phyloP scores from a whole-genome alignment of 2,113 vertebrate genomes.

The Athene cunicularia region DNA sequence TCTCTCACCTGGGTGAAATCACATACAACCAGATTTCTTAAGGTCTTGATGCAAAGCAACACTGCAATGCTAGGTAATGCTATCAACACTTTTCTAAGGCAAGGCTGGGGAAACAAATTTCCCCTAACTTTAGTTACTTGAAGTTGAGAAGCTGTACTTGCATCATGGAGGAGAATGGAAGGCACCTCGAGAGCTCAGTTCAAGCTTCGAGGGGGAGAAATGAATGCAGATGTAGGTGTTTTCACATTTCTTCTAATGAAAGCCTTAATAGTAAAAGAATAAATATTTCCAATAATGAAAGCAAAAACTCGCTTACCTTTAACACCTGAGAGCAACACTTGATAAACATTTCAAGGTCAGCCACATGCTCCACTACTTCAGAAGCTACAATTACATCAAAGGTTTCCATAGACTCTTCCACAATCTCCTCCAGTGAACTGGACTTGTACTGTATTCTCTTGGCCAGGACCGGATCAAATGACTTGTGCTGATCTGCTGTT shows the following conservation, averaged over 20 bases:
- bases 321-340: slow-evolving; percentile 86
- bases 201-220: background rate
- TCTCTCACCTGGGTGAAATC: background rate
- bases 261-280: background rate
- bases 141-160: background rate
- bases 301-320: slow-evolving; percentile 82
- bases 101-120: background rate
- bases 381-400: slow-evolving; percentile 94
- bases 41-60: background rate
- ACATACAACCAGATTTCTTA: background rate
- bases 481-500: slow-evolving; percentile 86
- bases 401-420: slow-evolving; percentile 71
- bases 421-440: slow-evolving; percentile 88
- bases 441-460: slow-evolving; percentile 81
- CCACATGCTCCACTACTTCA: slow-evolving; percentile 95
- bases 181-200: background rate
- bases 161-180: background rate
- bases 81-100: background rate
- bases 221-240: background rate
- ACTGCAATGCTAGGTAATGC: background rate
- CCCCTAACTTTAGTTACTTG: background rate
- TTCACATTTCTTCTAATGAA: background rate
- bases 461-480: slow-evolving; percentile 84
- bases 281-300: slow-evolving; percentile 14
- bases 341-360: slow-evolving; percentile 87